Evolutionary conservation across 2,888 invertebrate genomes (phyloP).

Genomic region (Arrhopalites spinosus): DNA sequence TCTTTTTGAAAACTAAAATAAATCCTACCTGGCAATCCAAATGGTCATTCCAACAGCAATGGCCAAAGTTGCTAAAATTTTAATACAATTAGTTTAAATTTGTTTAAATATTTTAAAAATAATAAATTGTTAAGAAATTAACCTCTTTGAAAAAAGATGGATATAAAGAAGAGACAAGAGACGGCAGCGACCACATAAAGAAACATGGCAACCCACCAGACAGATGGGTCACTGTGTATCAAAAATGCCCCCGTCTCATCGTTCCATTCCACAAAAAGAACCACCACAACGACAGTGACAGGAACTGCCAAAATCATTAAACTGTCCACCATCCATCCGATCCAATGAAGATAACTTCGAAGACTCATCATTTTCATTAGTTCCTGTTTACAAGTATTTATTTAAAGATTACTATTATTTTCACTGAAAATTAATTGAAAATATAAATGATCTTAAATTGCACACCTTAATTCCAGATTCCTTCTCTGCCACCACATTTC

Average conservation of each 20-base stretch:
- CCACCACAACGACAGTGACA: slow-evolving; percentile 59
- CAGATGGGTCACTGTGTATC: slow-evolving; percentile 45
- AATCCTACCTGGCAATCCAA: slow-evolving; percentile 57
- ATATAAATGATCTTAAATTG: slow-evolving; percentile 1
- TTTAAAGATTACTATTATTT: slow-evolving; percentile 16
- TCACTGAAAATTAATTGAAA: slow-evolving; percentile 1
- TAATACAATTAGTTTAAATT: too few relatives aligned
- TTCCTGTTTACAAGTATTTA: slow-evolving; percentile 62
- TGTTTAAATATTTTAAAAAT: too few relatives aligned
- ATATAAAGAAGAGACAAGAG: slow-evolving; percentile 60
- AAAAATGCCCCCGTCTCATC: slow-evolving; percentile 46
- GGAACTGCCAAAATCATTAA: slow-evolving; percentile 59
- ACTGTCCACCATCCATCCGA: slow-evolving; percentile 63
- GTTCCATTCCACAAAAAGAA: slow-evolving; percentile 57
- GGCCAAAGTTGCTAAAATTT: slow-evolving; percentile 57
- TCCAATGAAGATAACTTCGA: slow-evolving; percentile 64
- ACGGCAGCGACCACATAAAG: slow-evolving; percentile 60
- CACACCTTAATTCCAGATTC: slow-evolving; percentile 66
- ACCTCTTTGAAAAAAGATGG: slow-evolving; percentile 62
- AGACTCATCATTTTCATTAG: slow-evolving; percentile 67
- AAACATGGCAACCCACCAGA: slow-evolving; percentile 59
- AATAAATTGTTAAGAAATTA: too few relatives aligned
- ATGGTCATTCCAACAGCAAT: slow-evolving; percentile 56
- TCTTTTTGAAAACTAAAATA: too few relatives aligned
- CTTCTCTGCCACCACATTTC: slow-evolving; percentile 67